Percentiles rank a stretch among this genome's conserved stretches.
phyloP scores from a whole-genome alignment of 2,888 invertebrate species.

The Halocaridina rubra region DNA sequence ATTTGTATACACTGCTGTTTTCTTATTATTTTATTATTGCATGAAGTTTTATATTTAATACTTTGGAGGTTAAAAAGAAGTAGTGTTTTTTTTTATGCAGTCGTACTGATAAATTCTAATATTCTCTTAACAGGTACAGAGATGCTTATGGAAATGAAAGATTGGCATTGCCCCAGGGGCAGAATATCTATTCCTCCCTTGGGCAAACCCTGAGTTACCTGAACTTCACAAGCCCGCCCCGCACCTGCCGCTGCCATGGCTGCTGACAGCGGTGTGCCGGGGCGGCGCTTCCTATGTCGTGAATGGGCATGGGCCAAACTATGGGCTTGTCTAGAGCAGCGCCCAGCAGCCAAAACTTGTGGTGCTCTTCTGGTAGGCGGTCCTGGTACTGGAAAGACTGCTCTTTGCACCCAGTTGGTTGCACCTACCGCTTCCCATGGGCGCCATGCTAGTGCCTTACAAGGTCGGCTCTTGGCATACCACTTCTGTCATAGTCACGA shows the following conservation, averaged over 20 bases:
- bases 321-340: slow-evolving; percentile 88
- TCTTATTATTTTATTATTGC: neutral
- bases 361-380: slow-evolving; percentile 91
- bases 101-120: neutral
- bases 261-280: slow-evolving; percentile 67
- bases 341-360: slow-evolving; percentile 78
- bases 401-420: slow-evolving; percentile 84
- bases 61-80: too few relatives aligned
- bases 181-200: slow-evolving; percentile 18
- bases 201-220: slow-evolving; percentile 33
- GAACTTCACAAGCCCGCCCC: slow-evolving; percentile 42
- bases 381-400: slow-evolving; percentile 94
- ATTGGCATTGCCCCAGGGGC: slow-evolving; percentile 17
- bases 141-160: slow-evolving; percentile 22
- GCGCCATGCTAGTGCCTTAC: slow-evolving; percentile 77
- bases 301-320: slow-evolving; percentile 97
- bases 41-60: too few relatives aligned
- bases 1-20: neutral
- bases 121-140: slow-evolving; percentile 13
- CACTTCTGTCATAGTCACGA: slow-evolving; percentile 88
- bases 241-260: slow-evolving; percentile 61
- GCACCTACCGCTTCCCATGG: slow-evolving; percentile 78
- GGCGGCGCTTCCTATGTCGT: slow-evolving; percentile 84
- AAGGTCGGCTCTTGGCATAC: slow-evolving; percentile 83
- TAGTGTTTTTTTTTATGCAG: too few relatives aligned